phyloP scores from a whole-genome alignment of 2,797 vertebrate genomes.

The Urosaurus nigricauda region DNA sequence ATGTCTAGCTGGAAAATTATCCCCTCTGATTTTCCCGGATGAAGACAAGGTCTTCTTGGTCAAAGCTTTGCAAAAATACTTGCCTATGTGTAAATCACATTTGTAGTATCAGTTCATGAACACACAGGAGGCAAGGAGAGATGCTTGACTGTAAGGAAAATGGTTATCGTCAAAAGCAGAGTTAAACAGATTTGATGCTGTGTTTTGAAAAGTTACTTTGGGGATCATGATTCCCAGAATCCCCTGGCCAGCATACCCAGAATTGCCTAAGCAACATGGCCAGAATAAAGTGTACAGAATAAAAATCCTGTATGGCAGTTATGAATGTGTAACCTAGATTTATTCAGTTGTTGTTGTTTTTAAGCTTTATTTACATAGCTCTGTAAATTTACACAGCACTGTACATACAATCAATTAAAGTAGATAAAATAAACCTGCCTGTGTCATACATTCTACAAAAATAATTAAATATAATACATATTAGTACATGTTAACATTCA shows the following conservation, averaged over 20 bases:
- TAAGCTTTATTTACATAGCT: too few species aligned
- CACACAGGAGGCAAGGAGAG: accelerated
- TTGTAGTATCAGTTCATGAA: accelerated
- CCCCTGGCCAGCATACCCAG: background rate
- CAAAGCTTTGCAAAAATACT: conserved; percentile 58
- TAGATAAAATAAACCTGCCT: too few species aligned
- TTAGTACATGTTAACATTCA: too few species aligned
- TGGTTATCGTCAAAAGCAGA: background rate
- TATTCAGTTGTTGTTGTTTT: too few species aligned
- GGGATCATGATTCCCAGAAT: background rate
- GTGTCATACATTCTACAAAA: too few species aligned
- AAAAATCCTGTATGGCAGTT: background rate
- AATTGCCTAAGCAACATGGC: background rate
- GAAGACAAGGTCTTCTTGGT: conserved; percentile 62
- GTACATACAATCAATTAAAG: too few species aligned
- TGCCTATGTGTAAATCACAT: conserved; percentile 40
- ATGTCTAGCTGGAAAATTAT: conserved; percentile 62
- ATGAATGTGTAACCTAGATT: too few species aligned
- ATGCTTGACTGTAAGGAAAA: background rate
- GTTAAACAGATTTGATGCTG: background rate
- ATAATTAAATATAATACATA: too few species aligned
- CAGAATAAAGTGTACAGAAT: background rate
- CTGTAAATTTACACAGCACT: too few species aligned
- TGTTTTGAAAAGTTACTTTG: background rate
- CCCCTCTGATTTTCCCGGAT: conserved; percentile 57